Percentiles rank a stretch among this genome's conserved stretches.
Conservation (phyloP, 2,888 invertebrate species). For the Oscheius onirici region DNA sequence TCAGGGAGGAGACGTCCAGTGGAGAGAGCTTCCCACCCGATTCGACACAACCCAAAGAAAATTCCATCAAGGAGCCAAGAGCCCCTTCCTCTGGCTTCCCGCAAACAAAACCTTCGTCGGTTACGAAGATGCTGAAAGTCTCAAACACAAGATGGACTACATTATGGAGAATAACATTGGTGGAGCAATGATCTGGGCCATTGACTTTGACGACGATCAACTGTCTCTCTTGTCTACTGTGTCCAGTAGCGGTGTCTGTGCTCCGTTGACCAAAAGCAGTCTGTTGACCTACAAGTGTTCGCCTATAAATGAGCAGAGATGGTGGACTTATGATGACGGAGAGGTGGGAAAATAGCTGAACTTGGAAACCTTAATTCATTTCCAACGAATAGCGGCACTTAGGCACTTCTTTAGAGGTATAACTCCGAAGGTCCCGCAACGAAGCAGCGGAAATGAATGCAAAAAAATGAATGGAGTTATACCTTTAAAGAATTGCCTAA, state of each 20-base stretch:
- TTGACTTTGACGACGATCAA: conserved; percentile 68
- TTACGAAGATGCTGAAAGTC: conserved; percentile 65
- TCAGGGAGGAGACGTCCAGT: conserved; percentile 64
- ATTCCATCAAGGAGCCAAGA: conserved; percentile 24
- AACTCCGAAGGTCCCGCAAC: no score
- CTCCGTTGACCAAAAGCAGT: background rate
- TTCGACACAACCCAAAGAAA: conserved; percentile 35
- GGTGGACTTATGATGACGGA: conserved; percentile 71
- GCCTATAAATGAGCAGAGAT: conserved; percentile 65
- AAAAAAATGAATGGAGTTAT: no score
- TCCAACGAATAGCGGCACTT: no score
- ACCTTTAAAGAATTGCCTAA: no score
- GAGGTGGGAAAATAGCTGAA: conserved; percentile 36
- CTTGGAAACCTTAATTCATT: no score
- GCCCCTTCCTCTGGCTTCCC: conserved; percentile 61
- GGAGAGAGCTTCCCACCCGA: conserved; percentile 51
- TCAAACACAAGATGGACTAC: conserved; percentile 63
- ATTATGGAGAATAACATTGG: conserved; percentile 62
- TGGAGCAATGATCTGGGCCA: conserved; percentile 71
- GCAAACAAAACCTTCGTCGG: conserved; percentile 61
- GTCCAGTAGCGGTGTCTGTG: conserved; percentile 32
- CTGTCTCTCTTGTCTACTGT: conserved; percentile 57
- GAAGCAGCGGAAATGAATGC: no score
- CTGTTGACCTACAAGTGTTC: conserved; percentile 61
- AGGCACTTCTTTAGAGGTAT: no score